phyloP scores from a whole-genome alignment of 1,140 invertebrate genomes.

The Caligus rogercresseyi region DNA sequence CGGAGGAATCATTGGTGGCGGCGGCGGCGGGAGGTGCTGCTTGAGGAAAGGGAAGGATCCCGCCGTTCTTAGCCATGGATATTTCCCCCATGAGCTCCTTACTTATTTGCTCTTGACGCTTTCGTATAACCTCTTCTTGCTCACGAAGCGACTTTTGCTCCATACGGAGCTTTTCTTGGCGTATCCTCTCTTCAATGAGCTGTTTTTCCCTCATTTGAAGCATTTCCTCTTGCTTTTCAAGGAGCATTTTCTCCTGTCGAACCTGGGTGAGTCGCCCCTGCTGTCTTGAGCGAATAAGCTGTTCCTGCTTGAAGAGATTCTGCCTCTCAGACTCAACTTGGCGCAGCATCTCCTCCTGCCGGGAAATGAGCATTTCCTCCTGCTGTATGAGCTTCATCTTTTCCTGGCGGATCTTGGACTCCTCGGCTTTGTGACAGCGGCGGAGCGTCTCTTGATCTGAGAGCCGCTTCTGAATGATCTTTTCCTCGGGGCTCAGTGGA shows the following conservation, averaged over 20 bases:
- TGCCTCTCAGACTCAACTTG: constrained; percentile 15
- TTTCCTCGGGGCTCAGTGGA: constrained; percentile 8
- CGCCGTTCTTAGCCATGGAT: neutral
- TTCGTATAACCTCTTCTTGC: constrained; percentile 18
- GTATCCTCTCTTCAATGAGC: constrained; percentile 3
- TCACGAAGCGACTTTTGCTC: constrained; percentile 3
- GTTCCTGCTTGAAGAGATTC: constrained; percentile 17
- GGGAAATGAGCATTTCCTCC: constrained; percentile 12
- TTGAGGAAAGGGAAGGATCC: neutral
- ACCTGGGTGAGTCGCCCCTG: constrained; percentile 14
- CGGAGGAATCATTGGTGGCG: neutral
- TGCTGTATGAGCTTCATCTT: constrained; percentile 18
- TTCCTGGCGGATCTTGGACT: constrained; percentile 18
- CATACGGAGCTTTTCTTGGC: constrained; percentile 13
- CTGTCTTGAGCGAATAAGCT: constrained; percentile 14
- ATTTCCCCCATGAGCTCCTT: constrained; percentile 18
- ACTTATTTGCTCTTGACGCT: constrained; percentile 15
- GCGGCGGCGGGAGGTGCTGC: neutral
- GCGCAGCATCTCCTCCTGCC: constrained; percentile 18
- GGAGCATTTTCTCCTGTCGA: constrained; percentile 8
- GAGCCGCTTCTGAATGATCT: constrained; percentile 9
- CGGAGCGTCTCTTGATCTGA: constrained; percentile 12
- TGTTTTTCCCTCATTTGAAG: constrained; percentile 16
- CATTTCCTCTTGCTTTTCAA: constrained; percentile 20
- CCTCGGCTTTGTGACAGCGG: neutral